These are phyloP conservation scores for Muntiacus reevesi DNA, from an alignment of 2,113 vertebrate species.

Conservation along the genomic window DNA sequence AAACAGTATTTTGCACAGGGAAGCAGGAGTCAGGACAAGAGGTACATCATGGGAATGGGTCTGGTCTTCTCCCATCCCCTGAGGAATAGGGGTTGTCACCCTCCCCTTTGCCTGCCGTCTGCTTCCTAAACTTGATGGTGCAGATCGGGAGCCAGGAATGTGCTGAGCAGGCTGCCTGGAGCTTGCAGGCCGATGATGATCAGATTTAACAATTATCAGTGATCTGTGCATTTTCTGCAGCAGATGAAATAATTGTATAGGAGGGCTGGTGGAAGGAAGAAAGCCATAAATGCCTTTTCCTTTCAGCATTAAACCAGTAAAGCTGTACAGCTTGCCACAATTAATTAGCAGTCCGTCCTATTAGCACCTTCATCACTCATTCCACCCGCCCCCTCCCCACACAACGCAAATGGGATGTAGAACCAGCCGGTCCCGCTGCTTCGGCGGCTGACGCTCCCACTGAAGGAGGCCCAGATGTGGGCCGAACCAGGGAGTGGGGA, in stretches of 20 bases:
- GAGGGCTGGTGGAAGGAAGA: neutral
- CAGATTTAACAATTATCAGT: neutral
- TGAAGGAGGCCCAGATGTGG: neutral
- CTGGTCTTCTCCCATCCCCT: neutral
- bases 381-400: neutral
- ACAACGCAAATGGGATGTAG: rapidly evolving
- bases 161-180: neutral
- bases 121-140: neutral
- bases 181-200: neutral
- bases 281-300: neutral
- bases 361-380: slow-evolving; percentile 40
- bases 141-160: neutral
- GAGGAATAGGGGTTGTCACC: rapidly evolving
- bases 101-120: neutral
- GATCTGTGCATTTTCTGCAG: neutral
- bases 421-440: rapidly evolving
- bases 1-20: rapidly evolving
- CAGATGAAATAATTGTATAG: slow-evolving; percentile 30
- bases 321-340: neutral
- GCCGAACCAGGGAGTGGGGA: neutral
- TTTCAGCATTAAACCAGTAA: slow-evolving; percentile 20
- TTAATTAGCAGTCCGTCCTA: slow-evolving; percentile 64
- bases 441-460: rapidly evolving
- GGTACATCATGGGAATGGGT: rapidly evolving
- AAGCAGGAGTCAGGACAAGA: neutral